These are phyloP conservation scores for Pelmatolapia mariae DNA, from an alignment of 2,113 vertebrate species.

Conservation along the genomic window DNA sequence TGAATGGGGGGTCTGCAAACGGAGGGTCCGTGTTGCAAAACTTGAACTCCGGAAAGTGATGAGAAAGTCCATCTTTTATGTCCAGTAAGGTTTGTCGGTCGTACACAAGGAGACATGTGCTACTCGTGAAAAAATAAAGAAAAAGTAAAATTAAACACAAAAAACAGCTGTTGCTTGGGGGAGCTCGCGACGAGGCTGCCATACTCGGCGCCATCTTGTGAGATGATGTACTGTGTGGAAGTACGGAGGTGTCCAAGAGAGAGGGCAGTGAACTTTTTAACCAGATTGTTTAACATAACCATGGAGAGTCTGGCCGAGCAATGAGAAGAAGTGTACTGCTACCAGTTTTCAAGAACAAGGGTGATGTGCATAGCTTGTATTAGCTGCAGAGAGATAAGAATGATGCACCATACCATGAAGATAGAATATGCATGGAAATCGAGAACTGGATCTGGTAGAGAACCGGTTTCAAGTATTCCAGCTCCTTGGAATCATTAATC, in stretches of 20 bases:
- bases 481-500: neutral
- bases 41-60: too few relatives aligned
- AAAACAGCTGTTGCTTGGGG: too few relatives aligned
- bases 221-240: neutral
- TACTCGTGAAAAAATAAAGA: too few relatives aligned
- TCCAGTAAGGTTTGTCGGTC: too few relatives aligned
- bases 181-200: too few relatives aligned
- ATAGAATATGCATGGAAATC: neutral
- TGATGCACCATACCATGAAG: neutral
- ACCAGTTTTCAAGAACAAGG: neutral
- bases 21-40: too few relatives aligned
- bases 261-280: neutral
- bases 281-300: neutral
- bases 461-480: neutral
- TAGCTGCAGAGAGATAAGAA: neutral
- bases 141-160: too few relatives aligned
- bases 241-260: neutral
- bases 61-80: too few relatives aligned
- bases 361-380: neutral
- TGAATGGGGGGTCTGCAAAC: too few relatives aligned
- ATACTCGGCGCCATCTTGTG: too few relatives aligned
- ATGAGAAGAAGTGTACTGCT: neutral
- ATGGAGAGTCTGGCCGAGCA: neutral
- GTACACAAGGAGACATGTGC: too few relatives aligned
- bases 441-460: neutral